A percentile compares a stretch with the other conserved stretches of the same genome.
phyloP scores from a whole-genome alignment of 1,140 invertebrate species.

The Goniozus legneri region DNA sequence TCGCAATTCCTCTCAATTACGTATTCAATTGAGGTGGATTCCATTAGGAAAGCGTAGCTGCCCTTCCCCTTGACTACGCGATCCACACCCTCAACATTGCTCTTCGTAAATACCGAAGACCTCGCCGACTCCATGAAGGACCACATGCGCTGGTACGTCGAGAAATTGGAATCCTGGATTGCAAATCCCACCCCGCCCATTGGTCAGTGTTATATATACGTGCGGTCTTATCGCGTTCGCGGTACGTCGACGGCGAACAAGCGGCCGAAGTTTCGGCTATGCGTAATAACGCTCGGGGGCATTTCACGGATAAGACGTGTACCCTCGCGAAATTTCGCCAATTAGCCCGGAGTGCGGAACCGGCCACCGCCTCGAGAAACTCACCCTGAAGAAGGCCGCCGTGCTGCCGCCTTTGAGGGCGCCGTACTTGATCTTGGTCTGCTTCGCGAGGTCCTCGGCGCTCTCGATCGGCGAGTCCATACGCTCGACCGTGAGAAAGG shows the following conservation, averaged over 20 bases:
- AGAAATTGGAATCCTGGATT: conserved; percentile 85
- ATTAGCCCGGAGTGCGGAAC: not conserved
- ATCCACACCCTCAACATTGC: conserved; percentile 82
- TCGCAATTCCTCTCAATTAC: conserved; percentile 88
- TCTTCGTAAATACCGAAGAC: conserved; percentile 79
- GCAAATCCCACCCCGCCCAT: too few relatives aligned
- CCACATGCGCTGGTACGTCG: conserved; percentile 90
- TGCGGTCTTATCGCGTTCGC: too few relatives aligned
- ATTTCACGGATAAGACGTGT: too few relatives aligned
- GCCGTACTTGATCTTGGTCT: conserved; percentile 96
- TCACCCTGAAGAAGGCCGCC: conserved; percentile 87
- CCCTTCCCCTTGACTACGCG: conserved; percentile 80
- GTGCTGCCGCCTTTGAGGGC: conserved; percentile 90
- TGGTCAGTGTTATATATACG: too few relatives aligned
- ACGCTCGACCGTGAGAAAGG: conserved; percentile 93
- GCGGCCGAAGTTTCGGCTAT: too few relatives aligned
- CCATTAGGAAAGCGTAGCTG: conserved; percentile 89
- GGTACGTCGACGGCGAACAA: too few relatives aligned
- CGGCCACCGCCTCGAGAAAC: conserved; percentile 11
- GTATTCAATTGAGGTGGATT: conserved; percentile 90
- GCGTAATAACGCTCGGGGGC: too few relatives aligned
- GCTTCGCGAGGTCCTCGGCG: conserved; percentile 93
- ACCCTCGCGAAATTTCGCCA: not conserved
- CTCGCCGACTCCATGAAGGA: conserved; percentile 85
- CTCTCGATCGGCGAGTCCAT: conserved; percentile 96